Evolutionary conservation across 1,140 invertebrate genomes (phyloP), one percentile per base, ranked within the genome.

Genomic region (Tetramorium simillimum): DNA sequence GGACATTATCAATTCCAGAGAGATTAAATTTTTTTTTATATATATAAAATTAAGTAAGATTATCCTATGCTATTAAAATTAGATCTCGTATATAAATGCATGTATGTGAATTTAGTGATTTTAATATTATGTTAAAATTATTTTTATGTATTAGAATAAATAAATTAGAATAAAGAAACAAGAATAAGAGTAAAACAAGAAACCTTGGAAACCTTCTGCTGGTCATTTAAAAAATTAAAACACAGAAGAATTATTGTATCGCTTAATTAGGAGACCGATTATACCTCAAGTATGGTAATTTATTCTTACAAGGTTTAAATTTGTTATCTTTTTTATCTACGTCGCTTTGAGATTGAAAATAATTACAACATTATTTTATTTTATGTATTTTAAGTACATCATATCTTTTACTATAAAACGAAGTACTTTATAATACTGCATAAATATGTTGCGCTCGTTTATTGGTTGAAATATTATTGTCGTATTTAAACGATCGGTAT

Each of bases 221-320:
- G 18, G 12, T 21, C 10, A 28, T 51, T 65, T 24, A 18, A 33
- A 33, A 51, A 67, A 40, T 67, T 62, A 65, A 37, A 80, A 40
- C 4, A 46, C n/a, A 67, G 24, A 28, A 10, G 1, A 63, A n/a
- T 67, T 65, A 62, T 40, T 33, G 7, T 65, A 63, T 70, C 5
- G 21, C 21, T 53, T 81, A 70, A 80, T 80, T 80, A 69, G 12
- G 28, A 69, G 14, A 14, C n/a, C 14, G 16, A 16, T 3, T 10
- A 16, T 40, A 28, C n/a, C 28, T 72, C n/a, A 33, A 43, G 28
- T 69, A 53, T 81, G 65, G 12, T 56, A 81, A 72, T 72, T 72
- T 72, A 81, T 81, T 81, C 65, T 51, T 70, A 24, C n/a, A 46
- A 51, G 14, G 14, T 80, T 65, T 78, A 65, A 81, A 9, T 16